These are phyloP conservation scores for Nebria brevicollis DNA, from an alignment of 2,888 invertebrate species.

Conservation along the genomic window DNA sequence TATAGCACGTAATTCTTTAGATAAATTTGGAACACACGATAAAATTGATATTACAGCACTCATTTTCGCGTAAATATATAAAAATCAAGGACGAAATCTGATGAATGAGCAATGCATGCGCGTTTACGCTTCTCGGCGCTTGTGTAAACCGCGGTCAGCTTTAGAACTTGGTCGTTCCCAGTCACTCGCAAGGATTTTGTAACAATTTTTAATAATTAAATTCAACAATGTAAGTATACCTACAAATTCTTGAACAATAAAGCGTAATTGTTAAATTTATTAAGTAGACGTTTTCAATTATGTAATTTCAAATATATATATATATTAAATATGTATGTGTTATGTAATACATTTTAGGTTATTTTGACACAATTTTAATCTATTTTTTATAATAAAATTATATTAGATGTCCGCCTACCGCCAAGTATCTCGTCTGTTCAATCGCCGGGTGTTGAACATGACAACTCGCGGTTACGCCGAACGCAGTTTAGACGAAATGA, in stretches of 20 bases:
- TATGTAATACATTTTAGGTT: conserved; percentile 44
- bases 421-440: conserved; percentile 60
- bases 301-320: neutral
- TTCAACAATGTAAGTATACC: conserved; percentile 13
- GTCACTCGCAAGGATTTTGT: conserved; percentile 20
- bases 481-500: conserved; percentile 73
- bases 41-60: conserved; percentile 53
- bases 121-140: neutral
- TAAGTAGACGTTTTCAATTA: neutral
- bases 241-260: neutral
- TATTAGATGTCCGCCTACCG: conserved; percentile 60
- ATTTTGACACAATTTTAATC: conserved; percentile 17
- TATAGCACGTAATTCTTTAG: conserved; percentile 53
- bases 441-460: conserved; percentile 57
- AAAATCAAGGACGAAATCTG: conserved; percentile 5
- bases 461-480: conserved; percentile 73
- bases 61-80: conserved; percentile 40
- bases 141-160: neutral
- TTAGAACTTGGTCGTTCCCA: conserved; percentile 21
- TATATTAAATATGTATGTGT: neutral
- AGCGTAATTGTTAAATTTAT: neutral
- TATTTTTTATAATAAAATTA: conserved; percentile 9
- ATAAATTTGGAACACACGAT: conserved; percentile 56
- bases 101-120: neutral
- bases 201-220: conserved; percentile 29